These are phyloP conservation scores for Bambusicola thoracicus DNA, from an alignment of 2,113 vertebrate genomes.

Conservation along the genomic window DNA sequence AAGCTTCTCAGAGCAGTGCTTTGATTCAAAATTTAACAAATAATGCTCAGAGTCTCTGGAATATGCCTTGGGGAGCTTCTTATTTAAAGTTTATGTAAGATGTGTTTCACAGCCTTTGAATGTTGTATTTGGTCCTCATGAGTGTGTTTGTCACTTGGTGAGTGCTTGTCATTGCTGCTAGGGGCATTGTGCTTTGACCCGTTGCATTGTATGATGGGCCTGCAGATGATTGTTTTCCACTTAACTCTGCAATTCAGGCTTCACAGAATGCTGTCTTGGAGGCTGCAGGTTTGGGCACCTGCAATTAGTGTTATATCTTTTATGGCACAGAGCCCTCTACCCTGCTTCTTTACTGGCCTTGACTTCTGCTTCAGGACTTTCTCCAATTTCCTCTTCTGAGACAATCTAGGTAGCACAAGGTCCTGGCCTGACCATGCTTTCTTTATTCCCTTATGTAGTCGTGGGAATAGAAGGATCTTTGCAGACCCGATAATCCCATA, in stretches of 20 bases:
- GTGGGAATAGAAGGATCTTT: not conserved
- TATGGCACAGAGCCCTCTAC: not conserved
- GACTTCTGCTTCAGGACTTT: not conserved
- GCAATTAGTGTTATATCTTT: not conserved
- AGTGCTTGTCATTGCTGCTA: slow-evolving; percentile 1
- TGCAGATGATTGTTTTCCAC: not conserved
- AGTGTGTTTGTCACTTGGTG: slow-evolving; percentile 16
- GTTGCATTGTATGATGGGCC: not conserved
- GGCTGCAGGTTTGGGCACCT: not conserved
- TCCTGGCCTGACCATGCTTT: not conserved
- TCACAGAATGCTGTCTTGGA: not conserved
- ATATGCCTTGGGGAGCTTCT: not conserved
- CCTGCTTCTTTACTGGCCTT: not conserved
- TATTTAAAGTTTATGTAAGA: not conserved
- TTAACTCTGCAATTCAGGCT: not conserved
- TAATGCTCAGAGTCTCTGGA: not conserved
- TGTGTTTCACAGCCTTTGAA: slow-evolving; percentile 31
- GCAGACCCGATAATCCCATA: not conserved
- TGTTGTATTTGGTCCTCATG: not conserved
- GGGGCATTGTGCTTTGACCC: not conserved
- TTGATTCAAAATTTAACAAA: not conserved
- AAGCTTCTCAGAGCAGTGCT: not conserved
- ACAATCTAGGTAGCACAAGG: not conserved
- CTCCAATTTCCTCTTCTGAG: not conserved
- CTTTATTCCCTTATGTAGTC: not conserved